Base-by-base conservation (phyloP, 2,797 vertebrate species). In the Hapalemur alaotrensis region DNA sequence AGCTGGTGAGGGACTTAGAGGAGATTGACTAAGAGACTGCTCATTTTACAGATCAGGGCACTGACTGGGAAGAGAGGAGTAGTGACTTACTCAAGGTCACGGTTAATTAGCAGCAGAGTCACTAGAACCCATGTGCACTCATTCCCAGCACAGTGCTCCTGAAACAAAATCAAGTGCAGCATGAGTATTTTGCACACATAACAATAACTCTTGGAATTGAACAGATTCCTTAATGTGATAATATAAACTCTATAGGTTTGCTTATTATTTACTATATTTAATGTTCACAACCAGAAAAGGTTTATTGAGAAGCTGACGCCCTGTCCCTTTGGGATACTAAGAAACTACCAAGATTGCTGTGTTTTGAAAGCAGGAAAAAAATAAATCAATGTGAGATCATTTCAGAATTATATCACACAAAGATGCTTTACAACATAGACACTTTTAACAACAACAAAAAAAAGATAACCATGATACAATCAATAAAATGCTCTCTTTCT, bases 361-460 rank as follows among this genome's bases (percentile, higher is more conserved):
- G 54, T 76, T 81, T 52, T 57, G 7, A 61, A 94, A 93, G 30
- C 25, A 79, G 18, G 38, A 38, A 87, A 67, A 63, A 83, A 89
- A 88, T 61, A 63, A 95, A 83, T 83, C 59, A 63, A 88, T 54
- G 6, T 59, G n/a, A 84, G n/a, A 80, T 72, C 20, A 3, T 88
- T 86, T 79, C 52, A 95, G 50, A 92, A 96, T 92, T 91, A 54
- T 84, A 81, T 82, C 88, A 85, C 43, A 88, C 61, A 59, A 95
- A 80, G 25, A 96, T 38, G 38, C n/a, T 91, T 94, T 81, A 86
- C 25, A 73, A 65, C n/a, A 73, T 5, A 86, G 69, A 54, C 69
- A 91, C 28, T 86, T 96, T 95, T 57, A 88, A 81, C 50, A 79
- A 70, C 46, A 72, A 57, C 43, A 46, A 61, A 85, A 92, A 92